phyloP scores from a whole-genome alignment of 2,113 vertebrate species.

The Tonatia bakeri region DNA sequence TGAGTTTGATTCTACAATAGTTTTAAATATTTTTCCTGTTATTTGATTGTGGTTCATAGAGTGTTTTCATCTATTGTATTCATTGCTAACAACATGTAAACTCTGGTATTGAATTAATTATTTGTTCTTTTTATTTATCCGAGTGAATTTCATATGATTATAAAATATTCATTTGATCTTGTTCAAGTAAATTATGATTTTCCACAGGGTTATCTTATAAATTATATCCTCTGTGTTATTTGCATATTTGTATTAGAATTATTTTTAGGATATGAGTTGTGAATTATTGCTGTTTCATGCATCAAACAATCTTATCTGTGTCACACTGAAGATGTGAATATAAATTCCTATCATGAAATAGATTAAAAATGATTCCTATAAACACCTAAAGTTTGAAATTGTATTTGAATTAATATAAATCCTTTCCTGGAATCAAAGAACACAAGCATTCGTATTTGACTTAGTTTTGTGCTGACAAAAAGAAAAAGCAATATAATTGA shows the following conservation, averaged over 20 bases:
- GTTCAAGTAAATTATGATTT: conserved; percentile 68
- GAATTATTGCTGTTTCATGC: conserved; percentile 65
- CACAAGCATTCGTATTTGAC: not conserved
- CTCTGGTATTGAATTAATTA: conserved; percentile 54
- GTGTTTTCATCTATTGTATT: conserved; percentile 33
- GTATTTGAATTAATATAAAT: conserved; percentile 47
- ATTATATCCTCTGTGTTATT: conserved; percentile 47
- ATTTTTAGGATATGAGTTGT: conserved; percentile 56
- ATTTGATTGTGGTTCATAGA: not conserved
- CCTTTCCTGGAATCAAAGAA: conserved; percentile 13
- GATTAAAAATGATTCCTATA: conserved; percentile 53
- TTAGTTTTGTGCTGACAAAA: conserved; percentile 28
- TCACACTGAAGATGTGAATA: conserved; percentile 54
- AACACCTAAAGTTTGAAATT: conserved; percentile 58
- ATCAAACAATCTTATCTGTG: conserved; percentile 62
- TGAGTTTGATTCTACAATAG: not conserved
- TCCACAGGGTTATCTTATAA: conserved; percentile 67
- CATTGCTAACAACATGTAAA: conserved; percentile 43
- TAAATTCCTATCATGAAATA: conserved; percentile 42
- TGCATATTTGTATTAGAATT: conserved; percentile 67
- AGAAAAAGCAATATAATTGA: conserved; percentile 25
- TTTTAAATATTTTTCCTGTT: conserved; percentile 33
- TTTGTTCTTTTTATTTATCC: conserved; percentile 53
- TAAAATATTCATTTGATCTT: conserved; percentile 66
- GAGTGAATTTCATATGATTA: conserved; percentile 45